Evolutionary conservation across 2,888 invertebrate genomes (phyloP).

Genomic region (Tenthredo amoena): DNA sequence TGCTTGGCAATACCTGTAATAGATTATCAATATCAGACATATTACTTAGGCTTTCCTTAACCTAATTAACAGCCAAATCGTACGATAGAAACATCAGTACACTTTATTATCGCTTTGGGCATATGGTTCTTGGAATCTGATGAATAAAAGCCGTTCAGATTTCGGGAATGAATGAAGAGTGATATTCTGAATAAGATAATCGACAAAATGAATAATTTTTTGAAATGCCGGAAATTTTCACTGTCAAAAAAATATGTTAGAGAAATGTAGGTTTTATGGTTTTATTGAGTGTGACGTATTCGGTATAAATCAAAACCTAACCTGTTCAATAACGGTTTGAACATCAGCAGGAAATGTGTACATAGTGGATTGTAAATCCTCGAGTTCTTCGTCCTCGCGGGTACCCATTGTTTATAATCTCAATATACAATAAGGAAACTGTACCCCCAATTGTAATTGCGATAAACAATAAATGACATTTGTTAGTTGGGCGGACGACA

Average conservation of each 20-base stretch:
- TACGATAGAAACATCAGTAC: too few species aligned
- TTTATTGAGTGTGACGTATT: conserved; percentile 2
- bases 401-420: conserved; percentile 65
- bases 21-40: background rate
- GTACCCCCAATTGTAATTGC: background rate
- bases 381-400: conserved; percentile 75
- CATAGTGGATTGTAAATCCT: conserved; percentile 79
- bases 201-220: background rate
- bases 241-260: background rate
- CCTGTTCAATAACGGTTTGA: conserved; percentile 93
- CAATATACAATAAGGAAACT: conserved; percentile 19
- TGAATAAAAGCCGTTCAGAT: background rate
- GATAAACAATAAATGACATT: conserved; percentile 20
- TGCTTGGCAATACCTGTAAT: conserved; percentile 92
- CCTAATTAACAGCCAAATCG: too few species aligned
- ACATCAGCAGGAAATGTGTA: conserved; percentile 90
- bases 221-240: background rate
- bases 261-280: background rate
- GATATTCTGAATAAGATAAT: background rate
- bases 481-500: background rate
- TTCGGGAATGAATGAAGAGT: background rate
- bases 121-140: too few species aligned
- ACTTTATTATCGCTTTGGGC: too few species aligned
- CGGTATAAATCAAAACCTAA: conserved; percentile 67
- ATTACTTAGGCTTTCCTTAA: background rate